Evolutionary conservation across 2,113 vertebrate species (phyloP), one percentile per base, ranked within the genome.

Genomic region (Columbina picui): DNA sequence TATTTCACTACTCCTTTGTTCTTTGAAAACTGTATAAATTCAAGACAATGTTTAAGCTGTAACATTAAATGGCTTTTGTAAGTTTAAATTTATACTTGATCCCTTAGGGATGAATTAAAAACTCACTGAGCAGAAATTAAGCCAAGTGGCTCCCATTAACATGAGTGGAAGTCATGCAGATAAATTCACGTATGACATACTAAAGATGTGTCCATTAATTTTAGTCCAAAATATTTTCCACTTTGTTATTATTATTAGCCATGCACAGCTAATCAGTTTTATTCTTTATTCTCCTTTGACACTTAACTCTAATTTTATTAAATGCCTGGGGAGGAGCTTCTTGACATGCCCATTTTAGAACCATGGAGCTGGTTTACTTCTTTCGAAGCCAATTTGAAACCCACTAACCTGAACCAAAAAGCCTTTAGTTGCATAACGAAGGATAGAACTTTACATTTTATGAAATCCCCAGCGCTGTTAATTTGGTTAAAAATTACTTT

Each of bases 61-160:
- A 92, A 81, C 32, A 84, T 95, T 90, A 93, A 92, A 84, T 90
- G 38, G 38, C 27, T 87, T 96, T 89, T 94, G 30, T 91, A 90
- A 94, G 8, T 96, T 78, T 82, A 93, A 96, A 97, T 96, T 90
- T 95, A 95, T 95, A 84, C 50, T 86, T 94, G 84, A 92, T 91
- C 90, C 86, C 87, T 93, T 74, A 84, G 78, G 88, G 81, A 63
- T 90, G 75, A 95, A 95, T 95, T 95, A 96, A 80, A 78, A 92
- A 26, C 90, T 95, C 77, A 69, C 61, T 90, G 89, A 90, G 65
- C 71, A 86, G 77, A 81, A 75, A 94, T 93, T 88, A 94, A 91
- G 65, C 76, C 67, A 77, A 83, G 76, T 85, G 68, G 38, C 84
- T 95, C 59, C 78, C 61, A 87, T 95, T 97, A 95, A 61, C 32